Conservation (phyloP, 64 coral and sea anemone species). For the Orbicella faveolata region DNA sequence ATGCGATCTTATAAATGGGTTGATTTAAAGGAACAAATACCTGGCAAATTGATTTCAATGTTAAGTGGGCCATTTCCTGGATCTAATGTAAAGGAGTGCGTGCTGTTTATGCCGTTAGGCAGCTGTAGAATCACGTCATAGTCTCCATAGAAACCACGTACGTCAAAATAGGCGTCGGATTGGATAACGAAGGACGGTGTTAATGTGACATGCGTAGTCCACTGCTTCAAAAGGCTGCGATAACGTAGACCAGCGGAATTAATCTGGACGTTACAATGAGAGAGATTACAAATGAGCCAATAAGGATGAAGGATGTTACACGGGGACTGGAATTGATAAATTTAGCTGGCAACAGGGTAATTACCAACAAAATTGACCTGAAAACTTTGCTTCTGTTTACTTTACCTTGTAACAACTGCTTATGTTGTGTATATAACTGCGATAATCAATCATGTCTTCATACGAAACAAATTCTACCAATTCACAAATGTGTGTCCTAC, state of each 20-base stretch:
- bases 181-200: slow-evolving; percentile 22
- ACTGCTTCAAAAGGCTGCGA: slow-evolving; percentile 57
- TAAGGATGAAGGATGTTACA: no score
- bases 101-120: slow-evolving; percentile 48
- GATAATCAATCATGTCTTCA: no score
- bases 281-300: background rate
- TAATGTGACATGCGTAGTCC: slow-evolving; percentile 67
- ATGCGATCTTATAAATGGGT: background rate
- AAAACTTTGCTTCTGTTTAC: no score
- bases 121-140: slow-evolving; percentile 65
- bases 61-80: slow-evolving; percentile 24
- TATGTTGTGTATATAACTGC: no score
- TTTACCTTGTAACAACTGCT: no score
- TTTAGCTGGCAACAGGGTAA: no score
- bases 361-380: no score
- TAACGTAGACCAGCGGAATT: slow-evolving; percentile 76
- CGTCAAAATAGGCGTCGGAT: slow-evolving; percentile 18
- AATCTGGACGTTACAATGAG: slow-evolving; percentile 9
- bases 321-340: no score
- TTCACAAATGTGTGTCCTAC: no score
- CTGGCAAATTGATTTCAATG: slow-evolving; percentile 24
- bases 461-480: no score
- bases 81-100: slow-evolving; percentile 47
- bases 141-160: slow-evolving; percentile 75
- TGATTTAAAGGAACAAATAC: background rate